Percentiles rank a stretch among this genome's conserved stretches.
Evolutionary conservation across 2,797 vertebrate species (phyloP).

Genomic region (Peromyscus eremicus): DNA sequence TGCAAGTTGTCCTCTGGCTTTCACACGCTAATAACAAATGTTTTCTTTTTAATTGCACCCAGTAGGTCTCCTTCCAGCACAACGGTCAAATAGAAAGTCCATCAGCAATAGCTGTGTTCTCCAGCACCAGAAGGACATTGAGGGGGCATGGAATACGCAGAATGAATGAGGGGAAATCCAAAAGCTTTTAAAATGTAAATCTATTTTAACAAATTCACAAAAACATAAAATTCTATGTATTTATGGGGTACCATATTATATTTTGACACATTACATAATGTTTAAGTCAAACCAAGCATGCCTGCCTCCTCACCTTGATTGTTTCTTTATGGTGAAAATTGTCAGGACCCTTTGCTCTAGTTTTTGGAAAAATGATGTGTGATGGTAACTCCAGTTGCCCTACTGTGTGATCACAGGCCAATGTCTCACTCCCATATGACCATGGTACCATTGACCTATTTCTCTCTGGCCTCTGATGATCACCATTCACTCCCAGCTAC

Average conservation of each 20-base stretch:
- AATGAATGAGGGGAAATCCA: accelerated
- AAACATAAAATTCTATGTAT: neutral
- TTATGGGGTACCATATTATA: neutral
- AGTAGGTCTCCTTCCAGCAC: neutral
- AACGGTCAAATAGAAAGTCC: accelerated
- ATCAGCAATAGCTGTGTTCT: accelerated
- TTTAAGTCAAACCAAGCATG: neutral
- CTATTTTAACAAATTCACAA: neutral
- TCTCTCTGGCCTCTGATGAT: no score
- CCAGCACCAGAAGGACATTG: neutral
- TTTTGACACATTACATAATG: neutral
- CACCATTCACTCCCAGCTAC: no score
- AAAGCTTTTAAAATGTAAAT: neutral
- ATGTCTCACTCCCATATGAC: no score
- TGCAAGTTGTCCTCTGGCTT: neutral
- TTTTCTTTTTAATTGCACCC: neutral
- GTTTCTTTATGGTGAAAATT: neutral
- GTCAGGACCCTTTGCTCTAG: neutral
- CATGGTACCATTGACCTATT: neutral
- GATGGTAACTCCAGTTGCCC: no score
- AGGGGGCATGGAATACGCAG: accelerated
- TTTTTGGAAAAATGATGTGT: neutral
- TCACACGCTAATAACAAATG: neutral
- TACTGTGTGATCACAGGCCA: neutral
- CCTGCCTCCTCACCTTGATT: neutral